Evolutionary conservation across 23 tunicate genomes (phyloP).

Genomic region (Styela plicata): DNA sequence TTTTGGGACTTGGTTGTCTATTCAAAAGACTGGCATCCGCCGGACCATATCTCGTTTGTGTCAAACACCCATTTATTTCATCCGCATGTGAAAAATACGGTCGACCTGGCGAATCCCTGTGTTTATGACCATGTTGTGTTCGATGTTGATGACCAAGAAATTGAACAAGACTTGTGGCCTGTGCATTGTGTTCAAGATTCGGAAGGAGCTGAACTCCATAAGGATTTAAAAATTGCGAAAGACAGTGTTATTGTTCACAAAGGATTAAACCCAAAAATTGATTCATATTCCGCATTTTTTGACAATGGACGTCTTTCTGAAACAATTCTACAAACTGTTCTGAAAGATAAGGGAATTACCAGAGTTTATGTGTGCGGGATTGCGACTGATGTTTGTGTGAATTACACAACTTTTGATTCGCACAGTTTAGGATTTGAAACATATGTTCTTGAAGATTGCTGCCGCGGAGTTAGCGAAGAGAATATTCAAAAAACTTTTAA

Average conservation of each 20-base stretch:
- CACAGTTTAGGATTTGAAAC: constrained; percentile 81
- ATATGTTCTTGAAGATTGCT: constrained; percentile 64
- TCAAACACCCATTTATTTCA: constrained; percentile 66
- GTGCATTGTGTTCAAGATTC: constrained; percentile 76
- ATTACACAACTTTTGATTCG: constrained; percentile 64
- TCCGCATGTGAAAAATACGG: constrained; percentile 56
- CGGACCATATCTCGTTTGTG: constrained; percentile 87
- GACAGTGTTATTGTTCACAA: constrained; percentile 38
- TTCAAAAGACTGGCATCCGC: constrained; percentile 89
- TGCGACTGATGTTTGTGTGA: constrained; percentile 93
- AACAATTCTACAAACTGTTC: constrained; percentile 41
- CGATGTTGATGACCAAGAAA: constrained; percentile 32
- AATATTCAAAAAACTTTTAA: constrained; percentile 19
- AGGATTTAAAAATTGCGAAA: constrained; percentile 56
- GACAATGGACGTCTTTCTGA: constrained; percentile 61
- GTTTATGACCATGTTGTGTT: constrained; percentile 60
- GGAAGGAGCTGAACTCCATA: constrained; percentile 78
- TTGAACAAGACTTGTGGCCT: constrained; percentile 88
- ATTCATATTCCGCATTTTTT: constrained; percentile 92
- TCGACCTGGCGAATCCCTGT: constrained; percentile 31
- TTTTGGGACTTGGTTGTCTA: constrained; percentile 73
- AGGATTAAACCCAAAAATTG: constrained; percentile 44
- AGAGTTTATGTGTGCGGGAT: constrained; percentile 74
- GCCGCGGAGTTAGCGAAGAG: constrained; percentile 57
- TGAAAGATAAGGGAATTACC: constrained; percentile 44